A percentile compares a stretch with the other conserved stretches of the same genome.
Evolutionary conservation across 2,113 vertebrate genomes (phyloP).

Genomic region (Perccottus glenii): DNA sequence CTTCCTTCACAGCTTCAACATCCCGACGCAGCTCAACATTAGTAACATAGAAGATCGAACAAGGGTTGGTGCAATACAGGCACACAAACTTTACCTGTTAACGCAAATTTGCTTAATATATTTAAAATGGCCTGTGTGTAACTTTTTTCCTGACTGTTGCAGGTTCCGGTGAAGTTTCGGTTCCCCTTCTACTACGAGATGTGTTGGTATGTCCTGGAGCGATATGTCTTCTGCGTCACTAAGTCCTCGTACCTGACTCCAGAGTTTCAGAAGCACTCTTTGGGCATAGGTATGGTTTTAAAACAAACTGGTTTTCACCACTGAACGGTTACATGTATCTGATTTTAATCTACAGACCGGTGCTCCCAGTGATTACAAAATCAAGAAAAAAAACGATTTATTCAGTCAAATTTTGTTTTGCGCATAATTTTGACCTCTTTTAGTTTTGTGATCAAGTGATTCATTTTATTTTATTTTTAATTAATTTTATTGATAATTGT

Average conservation of each 20-base stretch:
- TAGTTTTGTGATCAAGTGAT: too few relatives aligned
- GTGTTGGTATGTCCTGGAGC: constrained; percentile 98
- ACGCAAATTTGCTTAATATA: background rate
- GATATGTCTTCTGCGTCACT: constrained; percentile 94
- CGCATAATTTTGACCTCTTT: too few relatives aligned
- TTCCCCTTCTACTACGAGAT: constrained; percentile 98
- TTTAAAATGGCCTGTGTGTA: background rate
- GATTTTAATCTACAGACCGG: too few relatives aligned
- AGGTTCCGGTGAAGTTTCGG: constrained; percentile 96
- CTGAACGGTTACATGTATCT: background rate
- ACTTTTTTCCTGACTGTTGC: background rate
- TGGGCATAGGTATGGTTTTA: constrained; percentile 87
- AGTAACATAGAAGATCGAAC: constrained; percentile 92
- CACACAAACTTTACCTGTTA: background rate
- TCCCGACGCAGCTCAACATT: constrained; percentile 87
- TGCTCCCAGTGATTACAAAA: too few relatives aligned
- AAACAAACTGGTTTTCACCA: background rate
- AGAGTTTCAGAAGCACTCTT: constrained; percentile 94
- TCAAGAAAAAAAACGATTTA: too few relatives aligned
- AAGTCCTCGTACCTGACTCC: constrained; percentile 91
- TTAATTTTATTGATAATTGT: too few relatives aligned
- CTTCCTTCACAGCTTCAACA: constrained; percentile 98
- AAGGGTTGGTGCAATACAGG: constrained; percentile 77
- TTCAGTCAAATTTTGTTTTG: too few relatives aligned
- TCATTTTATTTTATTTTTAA: too few relatives aligned